These are phyloP conservation scores for Eumeta japonica DNA, from an alignment of 1,140 invertebrate species.

Conservation along the genomic window DNA sequence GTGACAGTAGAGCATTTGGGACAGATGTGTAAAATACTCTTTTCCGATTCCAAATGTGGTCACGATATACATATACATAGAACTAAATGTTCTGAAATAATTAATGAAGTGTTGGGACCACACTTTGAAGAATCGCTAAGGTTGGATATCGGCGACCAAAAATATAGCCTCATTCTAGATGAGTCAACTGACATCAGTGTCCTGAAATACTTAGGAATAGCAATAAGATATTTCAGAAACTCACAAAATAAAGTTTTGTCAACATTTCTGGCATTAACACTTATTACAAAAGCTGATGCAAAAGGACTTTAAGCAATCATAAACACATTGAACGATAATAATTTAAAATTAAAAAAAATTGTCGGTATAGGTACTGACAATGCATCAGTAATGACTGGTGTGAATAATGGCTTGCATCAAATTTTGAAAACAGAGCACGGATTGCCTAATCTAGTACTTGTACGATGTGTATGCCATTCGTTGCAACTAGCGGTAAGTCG, in stretches of 20 bases:
- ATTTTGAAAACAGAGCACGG: constrained; percentile 21
- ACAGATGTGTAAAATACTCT: no score
- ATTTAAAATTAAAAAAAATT: constrained; percentile 8
- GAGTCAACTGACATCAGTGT: constrained; percentile 13
- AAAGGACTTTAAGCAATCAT: constrained; percentile 6
- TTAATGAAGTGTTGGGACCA: no score
- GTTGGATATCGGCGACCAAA: constrained; percentile 12
- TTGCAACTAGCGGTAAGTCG: constrained; percentile 6
- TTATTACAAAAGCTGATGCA: constrained; percentile 5
- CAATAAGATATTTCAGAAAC: constrained; percentile 9
- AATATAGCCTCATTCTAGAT: constrained; percentile 10
- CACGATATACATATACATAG: no score
- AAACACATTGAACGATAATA: constrained; percentile 8
- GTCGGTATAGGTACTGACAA: constrained; percentile 29
- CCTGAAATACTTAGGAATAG: constrained; percentile 6
- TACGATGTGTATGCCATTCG: constrained; percentile 13
- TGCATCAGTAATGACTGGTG: constrained; percentile 27
- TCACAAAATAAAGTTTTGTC: constrained; percentile 8
- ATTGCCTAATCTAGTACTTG: constrained; percentile 13
- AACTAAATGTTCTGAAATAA: no score
- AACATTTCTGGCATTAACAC: constrained; percentile 8
- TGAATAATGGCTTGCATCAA: constrained; percentile 24
- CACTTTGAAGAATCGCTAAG: no score
- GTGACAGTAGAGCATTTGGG: no score
- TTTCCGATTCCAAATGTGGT: no score